Percentiles rank a stretch among this genome's conserved stretches.
phyloP scores from a whole-genome alignment of 2,113 vertebrate species.

The Telmatochromis brichardi region DNA sequence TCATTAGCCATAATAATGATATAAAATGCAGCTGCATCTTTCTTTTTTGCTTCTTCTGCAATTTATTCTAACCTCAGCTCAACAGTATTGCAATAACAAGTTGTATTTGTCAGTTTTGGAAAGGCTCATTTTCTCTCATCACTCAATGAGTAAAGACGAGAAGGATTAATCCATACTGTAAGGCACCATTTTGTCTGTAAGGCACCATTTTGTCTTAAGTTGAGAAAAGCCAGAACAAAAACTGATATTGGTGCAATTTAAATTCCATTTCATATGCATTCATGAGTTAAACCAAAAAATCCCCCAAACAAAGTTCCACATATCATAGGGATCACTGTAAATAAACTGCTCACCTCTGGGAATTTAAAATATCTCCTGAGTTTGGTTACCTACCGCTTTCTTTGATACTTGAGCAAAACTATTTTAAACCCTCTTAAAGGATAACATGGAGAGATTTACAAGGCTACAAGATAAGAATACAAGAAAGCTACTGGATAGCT shows the following conservation, averaged over 20 bases:
- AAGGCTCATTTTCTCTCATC: not conserved
- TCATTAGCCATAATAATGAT: not conserved
- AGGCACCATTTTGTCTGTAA: not conserved
- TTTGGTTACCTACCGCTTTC: not conserved
- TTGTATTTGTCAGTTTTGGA: not conserved
- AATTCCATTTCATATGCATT: not conserved
- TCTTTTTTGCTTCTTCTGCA: not conserved
- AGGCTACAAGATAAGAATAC: conserved; percentile 50
- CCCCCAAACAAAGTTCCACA: not conserved
- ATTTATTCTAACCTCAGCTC: not conserved
- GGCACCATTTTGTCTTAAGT: not conserved
- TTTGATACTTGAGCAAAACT: not conserved
- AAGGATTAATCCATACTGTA: not conserved
- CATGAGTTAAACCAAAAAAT: not conserved
- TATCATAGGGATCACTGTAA: not conserved
- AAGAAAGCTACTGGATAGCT: conserved; percentile 51
- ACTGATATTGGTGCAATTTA: not conserved
- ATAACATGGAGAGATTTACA: not conserved
- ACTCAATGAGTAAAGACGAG: not conserved
- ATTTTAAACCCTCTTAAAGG: not conserved
- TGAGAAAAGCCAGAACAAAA: not conserved
- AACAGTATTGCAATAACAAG: not conserved
- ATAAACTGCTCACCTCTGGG: not conserved
- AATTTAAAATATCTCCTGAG: not conserved
- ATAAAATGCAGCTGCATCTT: not conserved